phyloP scores from a whole-genome alignment of 1,140 invertebrate genomes.

The Radopholus similis region DNA sequence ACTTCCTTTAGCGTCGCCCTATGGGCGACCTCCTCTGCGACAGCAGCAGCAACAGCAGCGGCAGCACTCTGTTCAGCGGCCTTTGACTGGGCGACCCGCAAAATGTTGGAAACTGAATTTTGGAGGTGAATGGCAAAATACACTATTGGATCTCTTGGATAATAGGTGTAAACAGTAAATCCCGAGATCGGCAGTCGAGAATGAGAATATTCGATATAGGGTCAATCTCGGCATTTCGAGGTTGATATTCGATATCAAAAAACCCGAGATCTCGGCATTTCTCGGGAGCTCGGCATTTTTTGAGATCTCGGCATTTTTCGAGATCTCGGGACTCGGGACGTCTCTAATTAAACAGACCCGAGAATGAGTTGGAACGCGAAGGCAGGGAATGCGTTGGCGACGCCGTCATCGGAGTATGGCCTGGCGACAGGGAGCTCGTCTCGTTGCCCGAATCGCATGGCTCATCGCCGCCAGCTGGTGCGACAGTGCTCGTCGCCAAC shows the following conservation, averaged over 20 bases:
- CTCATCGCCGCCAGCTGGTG: background rate
- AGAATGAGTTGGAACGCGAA: conserved; percentile 22
- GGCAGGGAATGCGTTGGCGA: conserved; percentile 27
- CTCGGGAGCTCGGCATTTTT: too few species aligned
- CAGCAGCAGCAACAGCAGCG: too few species aligned
- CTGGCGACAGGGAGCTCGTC: conserved; percentile 27
- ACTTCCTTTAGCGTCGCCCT: too few species aligned
- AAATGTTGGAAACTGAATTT: conserved; percentile 3
- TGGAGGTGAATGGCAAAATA: background rate
- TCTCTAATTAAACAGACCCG: too few species aligned
- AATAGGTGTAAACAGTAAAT: background rate
- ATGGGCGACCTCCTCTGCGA: too few species aligned
- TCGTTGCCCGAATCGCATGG: conserved; percentile 25
- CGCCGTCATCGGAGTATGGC: conserved; percentile 20
- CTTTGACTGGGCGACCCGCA: background rate
- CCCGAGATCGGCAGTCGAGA: too few species aligned
- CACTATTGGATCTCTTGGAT: background rate
- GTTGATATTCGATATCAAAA: too few species aligned
- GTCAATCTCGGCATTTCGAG: too few species aligned
- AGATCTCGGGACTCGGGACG: too few species aligned
- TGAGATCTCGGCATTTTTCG: too few species aligned
- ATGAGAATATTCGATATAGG: too few species aligned
- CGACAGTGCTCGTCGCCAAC: background rate
- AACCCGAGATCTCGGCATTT: too few species aligned
- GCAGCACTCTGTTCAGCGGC: background rate